Evolutionary conservation across 2,113 vertebrate species (phyloP), one percentile per base, ranked within the genome.

Genomic region (Gadus chalcogrammus): DNA sequence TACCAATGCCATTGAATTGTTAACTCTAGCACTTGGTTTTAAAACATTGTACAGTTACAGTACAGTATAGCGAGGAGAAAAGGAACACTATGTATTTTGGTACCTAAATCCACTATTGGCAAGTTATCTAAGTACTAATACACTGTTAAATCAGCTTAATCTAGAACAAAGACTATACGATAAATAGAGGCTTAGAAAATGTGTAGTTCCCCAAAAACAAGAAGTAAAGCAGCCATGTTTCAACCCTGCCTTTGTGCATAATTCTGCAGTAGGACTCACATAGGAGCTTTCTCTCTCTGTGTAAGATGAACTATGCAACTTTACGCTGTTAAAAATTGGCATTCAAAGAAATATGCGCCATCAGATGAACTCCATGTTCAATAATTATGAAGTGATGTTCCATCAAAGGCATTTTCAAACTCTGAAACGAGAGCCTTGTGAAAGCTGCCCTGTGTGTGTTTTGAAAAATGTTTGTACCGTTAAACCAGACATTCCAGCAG

Each of bases 1-100:
- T 76, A 78, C 76, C 78, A 75, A 82, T 82, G 82, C 82, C 80
- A 70, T 77, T 72, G 22, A 64, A 67, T 65, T 38, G 59, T 83
- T 71, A 80, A 79, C 79, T 81, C 62, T 77, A 87, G 87, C 91
- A 91, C 89, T 91, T 91, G 4, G 84, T 85, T 82, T 88, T 67
- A 82, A 83, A 86, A 81, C 74, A 73, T 72, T 82, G 62, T 78
- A 17, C 3, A 58, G 55, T 58, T 5, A 87, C 82, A 85, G 83
- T 81, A 88, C 70, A 73, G 53, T 74, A 78, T 61, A 80, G 65
- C 79, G 69, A 80, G 67, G 72, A 67, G 68, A 58, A 71, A 72
- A 80, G 69, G 71, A 82, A 82, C 78, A 79, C 42, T 48, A 48
- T 76, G 71, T 73, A 81, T 65, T 79, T 76, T 76, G 84, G 89